Percentiles rank a stretch among this genome's conserved stretches.
Evolutionary conservation across 2,888 invertebrate genomes (phyloP).

Genomic region (Ophion slaviceki): DNA sequence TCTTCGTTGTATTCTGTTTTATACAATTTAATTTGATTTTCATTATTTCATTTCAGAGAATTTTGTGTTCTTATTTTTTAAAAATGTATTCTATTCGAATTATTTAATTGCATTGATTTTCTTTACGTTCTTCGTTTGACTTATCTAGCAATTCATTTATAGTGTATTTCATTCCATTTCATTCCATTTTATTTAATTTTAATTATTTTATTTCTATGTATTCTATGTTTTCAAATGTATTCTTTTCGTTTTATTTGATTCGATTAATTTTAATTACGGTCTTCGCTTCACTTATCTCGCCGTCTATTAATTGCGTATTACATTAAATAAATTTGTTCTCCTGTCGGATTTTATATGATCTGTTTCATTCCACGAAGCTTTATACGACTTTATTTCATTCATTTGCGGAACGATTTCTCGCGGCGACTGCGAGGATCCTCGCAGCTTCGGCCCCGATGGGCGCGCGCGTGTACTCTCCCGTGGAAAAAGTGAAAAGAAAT

Average conservation of each 20-base stretch:
- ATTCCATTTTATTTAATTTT: neutral
- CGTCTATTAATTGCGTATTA: neutral
- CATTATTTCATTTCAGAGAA: too few relatives aligned
- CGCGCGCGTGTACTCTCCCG: conserved; percentile 28
- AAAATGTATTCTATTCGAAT: neutral
- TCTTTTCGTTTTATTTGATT: neutral
- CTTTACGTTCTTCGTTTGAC: neutral
- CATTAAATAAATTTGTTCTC: neutral
- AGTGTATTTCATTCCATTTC: neutral
- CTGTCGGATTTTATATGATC: neutral
- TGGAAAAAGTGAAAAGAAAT: conserved; percentile 68
- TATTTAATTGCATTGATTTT: neutral
- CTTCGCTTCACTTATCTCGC: neutral
- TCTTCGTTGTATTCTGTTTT: neutral
- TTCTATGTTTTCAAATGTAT: neutral
- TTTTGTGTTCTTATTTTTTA: neutral
- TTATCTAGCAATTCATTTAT: neutral
- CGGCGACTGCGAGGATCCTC: conserved; percentile 26
- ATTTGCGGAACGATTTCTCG: conserved; percentile 44
- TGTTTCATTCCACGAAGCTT: neutral
- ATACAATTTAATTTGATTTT: neutral
- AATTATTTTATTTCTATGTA: too few relatives aligned
- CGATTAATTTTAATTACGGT: neutral
- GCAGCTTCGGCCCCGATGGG: conserved; percentile 13
- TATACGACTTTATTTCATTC: conserved; percentile 1